Base-by-base conservation (phyloP, 2,888 invertebrate genomes). In the Leptura quadrifasciata region DNA sequence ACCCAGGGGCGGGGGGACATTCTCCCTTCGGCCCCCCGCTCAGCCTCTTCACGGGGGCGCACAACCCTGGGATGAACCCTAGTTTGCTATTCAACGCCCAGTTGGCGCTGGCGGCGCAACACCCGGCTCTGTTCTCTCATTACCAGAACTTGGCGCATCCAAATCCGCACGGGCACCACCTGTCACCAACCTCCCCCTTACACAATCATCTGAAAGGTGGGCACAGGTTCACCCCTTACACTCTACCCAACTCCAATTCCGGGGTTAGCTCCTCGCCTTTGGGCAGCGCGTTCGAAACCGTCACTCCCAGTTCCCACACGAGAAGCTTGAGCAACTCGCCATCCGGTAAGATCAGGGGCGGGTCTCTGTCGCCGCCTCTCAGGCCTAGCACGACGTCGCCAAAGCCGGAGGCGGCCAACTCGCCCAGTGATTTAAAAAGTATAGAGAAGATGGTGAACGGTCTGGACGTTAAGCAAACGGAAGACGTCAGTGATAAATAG, bases 361-460 rank as follows among this genome's bases (percentile, higher is more conserved):
- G 75, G 86, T 91, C 82, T 80, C 89, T 86, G 82, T 93, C 88
- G 85, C 93, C 89, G 85, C 93, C 88, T 84, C 91, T 86, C 83
- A 91, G 88, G 90, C 93, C 91, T n/a, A 83, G 92, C 85, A 91
- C 93, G 82, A 87, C 92, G 85, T 90, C 91, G 3, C 92, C 92
- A 39, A 90, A 90, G 83, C 89, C 89, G 72, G 89, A 86, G 79
- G 87, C 87, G 70, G 93, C 92, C 80, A 92, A 91, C 79, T 92
- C 93, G 52, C 93, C 95, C 58, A 95, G 94, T 79, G 97, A 98
- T 90, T 93, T 98, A 83, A 97, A 97, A 90, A 97, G 95, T 89
- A 98, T 98, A 91, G 98, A 98, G 91, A 96, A 97, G 89, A 98
- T 98, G 98, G 97, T 98, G 83, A 98, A 97, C 90, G 98, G 97